Evolutionary conservation across 2,113 vertebrate genomes (phyloP).

Genomic region (Amblyopsis rosae): DNA sequence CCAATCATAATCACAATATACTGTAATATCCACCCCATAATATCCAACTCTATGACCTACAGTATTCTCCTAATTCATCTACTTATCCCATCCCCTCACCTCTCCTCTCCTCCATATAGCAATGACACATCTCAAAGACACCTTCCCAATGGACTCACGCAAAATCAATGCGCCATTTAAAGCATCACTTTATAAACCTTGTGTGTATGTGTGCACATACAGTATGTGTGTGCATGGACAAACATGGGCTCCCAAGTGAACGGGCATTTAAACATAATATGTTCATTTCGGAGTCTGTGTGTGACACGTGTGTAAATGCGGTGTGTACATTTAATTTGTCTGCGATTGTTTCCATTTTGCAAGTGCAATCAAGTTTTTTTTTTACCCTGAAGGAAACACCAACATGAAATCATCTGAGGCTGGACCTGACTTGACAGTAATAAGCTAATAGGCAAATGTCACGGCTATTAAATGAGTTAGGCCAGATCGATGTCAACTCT

Average conservation of each 20-base stretch:
- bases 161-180: conserved; percentile 73
- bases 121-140: conserved; percentile 60
- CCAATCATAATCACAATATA: conserved; percentile 58
- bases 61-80: conserved; percentile 12
- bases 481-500: conserved; percentile 62
- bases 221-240: conserved; percentile 5
- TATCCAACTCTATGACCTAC: conserved; percentile 28
- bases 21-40: conserved; percentile 51
- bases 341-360: conserved; percentile 30
- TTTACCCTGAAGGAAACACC: conserved; percentile 42
- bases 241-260: neutral
- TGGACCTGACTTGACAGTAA: conserved; percentile 57
- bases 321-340: neutral
- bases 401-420: conserved; percentile 26
- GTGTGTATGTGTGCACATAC: conserved; percentile 2
- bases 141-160: conserved; percentile 52
- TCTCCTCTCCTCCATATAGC: conserved; percentile 29
- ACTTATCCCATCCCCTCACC: conserved; percentile 22
- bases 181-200: conserved; percentile 38
- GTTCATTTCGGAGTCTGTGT: neutral
- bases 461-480: conserved; percentile 69
- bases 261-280: neutral
- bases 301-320: neutral
- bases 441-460: conserved; percentile 70
- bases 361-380: conserved; percentile 48